phyloP scores from a whole-genome alignment of 2,888 invertebrate species.

The Orthonychiurus folsomi region DNA sequence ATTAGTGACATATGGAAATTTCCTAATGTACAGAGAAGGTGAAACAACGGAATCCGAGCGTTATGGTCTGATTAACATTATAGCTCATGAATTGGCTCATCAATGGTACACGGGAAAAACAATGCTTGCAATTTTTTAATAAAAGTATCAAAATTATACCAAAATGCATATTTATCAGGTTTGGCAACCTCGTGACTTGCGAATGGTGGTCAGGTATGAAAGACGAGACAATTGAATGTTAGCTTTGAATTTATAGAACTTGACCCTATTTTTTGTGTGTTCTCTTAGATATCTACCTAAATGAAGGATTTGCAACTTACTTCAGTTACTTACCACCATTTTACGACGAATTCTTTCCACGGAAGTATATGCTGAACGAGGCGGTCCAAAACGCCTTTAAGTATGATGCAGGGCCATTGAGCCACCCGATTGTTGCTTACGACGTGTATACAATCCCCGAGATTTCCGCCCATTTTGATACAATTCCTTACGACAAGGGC shows the following conservation, averaged over 20 bases:
- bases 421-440: not conserved
- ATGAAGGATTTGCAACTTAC: conserved; percentile 17
- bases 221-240: too few species aligned
- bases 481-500: conserved; percentile 27
- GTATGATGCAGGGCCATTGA: not conserved
- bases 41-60: conserved; percentile 2
- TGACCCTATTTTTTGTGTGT: too few species aligned
- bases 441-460: not conserved
- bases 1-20: conserved; percentile 24
- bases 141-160: too few species aligned
- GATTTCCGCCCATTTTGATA: conserved; percentile 9
- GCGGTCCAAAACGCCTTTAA: conserved; percentile 3
- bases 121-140: too few species aligned
- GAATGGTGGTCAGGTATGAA: conserved; percentile 15
- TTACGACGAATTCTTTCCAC: conserved; percentile 6
- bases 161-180: conserved; percentile 12
- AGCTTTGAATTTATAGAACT: too few species aligned
- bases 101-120: conserved; percentile 6
- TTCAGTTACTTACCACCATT: not conserved
- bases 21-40: not conserved
- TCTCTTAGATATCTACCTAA: conserved; percentile 11
- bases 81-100: conserved; percentile 12
- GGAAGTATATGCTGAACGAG: not conserved
- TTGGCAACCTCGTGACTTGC: conserved; percentile 19
- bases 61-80: not conserved